phyloP scores from a whole-genome alignment of 53 echinoderm and acorn worm genomes.

The Holothuria leucospilota region DNA sequence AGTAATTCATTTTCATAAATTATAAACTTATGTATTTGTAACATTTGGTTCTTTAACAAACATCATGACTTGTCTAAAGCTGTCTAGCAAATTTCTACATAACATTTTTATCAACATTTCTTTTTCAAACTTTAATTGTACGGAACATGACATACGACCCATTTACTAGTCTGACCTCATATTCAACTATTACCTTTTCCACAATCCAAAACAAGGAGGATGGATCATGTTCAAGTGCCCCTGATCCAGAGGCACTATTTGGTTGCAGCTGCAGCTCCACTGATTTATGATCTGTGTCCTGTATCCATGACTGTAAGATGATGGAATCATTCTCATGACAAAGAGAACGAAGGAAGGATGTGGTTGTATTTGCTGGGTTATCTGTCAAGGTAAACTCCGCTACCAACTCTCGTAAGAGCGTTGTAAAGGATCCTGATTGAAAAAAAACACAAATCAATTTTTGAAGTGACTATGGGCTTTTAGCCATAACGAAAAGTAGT shows the following conservation, averaged over 20 bases:
- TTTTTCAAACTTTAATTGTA: too few relatives aligned
- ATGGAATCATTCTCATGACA: conserved; percentile 98
- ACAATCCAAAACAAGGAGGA: conserved; percentile 92
- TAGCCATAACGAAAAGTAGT: background rate
- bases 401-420: conserved; percentile 86
- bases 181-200: conserved; percentile 19
- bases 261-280: conserved; percentile 97
- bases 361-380: conserved; percentile 99
- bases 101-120: too few relatives aligned
- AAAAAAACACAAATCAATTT: background rate
- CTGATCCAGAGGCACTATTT: conserved; percentile 97
- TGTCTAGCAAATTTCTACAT: too few relatives aligned
- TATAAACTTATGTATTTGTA: too few relatives aligned
- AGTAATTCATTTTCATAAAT: too few relatives aligned
- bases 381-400: conserved; percentile 98
- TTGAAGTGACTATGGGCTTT: background rate
- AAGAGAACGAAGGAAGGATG: conserved; percentile 84
- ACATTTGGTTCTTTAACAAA: too few relatives aligned
- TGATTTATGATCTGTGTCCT: conserved; percentile 95
- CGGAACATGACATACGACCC: too few relatives aligned
- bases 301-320: conserved; percentile 95
- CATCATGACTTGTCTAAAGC: too few relatives aligned
- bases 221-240: conserved; percentile 95
- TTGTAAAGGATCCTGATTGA: conserved; percentile 81
- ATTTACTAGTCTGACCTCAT: too few relatives aligned